A percentile compares a stretch with the other conserved stretches of the same genome.
phyloP scores from a whole-genome alignment of 2,113 vertebrate genomes.

The Isurus oxyrinchus region DNA sequence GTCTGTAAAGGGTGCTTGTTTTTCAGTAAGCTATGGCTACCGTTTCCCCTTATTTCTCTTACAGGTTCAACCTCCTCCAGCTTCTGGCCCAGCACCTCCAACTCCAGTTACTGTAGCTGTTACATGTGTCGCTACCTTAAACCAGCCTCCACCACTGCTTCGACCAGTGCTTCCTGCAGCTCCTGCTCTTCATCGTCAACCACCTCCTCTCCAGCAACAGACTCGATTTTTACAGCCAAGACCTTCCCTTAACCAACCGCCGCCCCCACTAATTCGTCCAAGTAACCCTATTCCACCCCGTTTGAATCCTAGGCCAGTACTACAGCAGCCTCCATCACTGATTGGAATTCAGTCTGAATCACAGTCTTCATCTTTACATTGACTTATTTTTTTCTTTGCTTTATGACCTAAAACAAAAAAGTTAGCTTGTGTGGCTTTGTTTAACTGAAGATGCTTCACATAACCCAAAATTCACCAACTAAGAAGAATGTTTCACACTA shows the following conservation, averaged over 20 bases:
- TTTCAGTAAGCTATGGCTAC: not conserved
- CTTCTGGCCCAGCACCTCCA: slow-evolving; percentile 59
- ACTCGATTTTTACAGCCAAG: slow-evolving; percentile 85
- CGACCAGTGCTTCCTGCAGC: slow-evolving; percentile 84
- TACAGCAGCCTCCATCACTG: slow-evolving; percentile 71
- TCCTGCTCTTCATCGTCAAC: slow-evolving; percentile 87
- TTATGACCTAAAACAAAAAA: not conserved
- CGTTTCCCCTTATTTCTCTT: slow-evolving; percentile 47
- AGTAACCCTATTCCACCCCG: slow-evolving; percentile 84
- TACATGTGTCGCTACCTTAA: slow-evolving; percentile 59
- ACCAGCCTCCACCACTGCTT: slow-evolving; percentile 90
- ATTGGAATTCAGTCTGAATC: slow-evolving; percentile 76
- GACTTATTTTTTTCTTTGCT: slow-evolving; percentile 40
- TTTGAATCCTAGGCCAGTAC: slow-evolving; percentile 80
- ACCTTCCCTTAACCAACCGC: slow-evolving; percentile 80
- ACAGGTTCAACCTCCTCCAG: slow-evolving; percentile 67
- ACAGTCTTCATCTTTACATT: slow-evolving; percentile 73
- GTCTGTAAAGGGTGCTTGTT: not conserved
- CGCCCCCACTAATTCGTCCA: slow-evolving; percentile 87
- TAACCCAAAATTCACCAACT: slow-evolving; percentile 17
- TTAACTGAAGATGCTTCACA: slow-evolving; percentile 6
- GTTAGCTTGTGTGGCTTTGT: slow-evolving; percentile 29
- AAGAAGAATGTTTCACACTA: slow-evolving; percentile 32
- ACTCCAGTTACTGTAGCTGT: slow-evolving; percentile 46
- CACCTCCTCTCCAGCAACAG: slow-evolving; percentile 90